Conservation (phyloP, 2,888 invertebrate species). For the Drosophila engyochracea region DNA sequence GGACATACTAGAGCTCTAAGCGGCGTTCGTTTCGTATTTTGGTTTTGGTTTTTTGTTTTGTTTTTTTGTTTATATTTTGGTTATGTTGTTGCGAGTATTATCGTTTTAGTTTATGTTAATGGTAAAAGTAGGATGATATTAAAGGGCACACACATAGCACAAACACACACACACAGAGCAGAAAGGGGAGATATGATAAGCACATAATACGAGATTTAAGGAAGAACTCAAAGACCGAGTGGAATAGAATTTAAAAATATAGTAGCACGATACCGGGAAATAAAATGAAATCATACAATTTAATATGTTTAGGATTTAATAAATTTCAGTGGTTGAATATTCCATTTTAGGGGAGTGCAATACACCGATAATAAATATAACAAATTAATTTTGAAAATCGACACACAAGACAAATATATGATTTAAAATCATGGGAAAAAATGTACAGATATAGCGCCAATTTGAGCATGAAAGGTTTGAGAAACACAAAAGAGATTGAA, state of each 20-base stretch:
- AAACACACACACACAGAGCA: constrained; percentile 69
- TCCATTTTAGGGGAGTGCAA: constrained; percentile 2
- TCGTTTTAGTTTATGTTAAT: constrained; percentile 57
- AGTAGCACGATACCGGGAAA: constrained; percentile 3
- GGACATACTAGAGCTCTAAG: constrained; percentile 86
- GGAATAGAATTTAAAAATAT: constrained; percentile 26
- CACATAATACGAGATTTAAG: constrained; percentile 6
- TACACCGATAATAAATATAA: not conserved
- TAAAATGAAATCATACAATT: not conserved
- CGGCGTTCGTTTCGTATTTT: constrained; percentile 74
- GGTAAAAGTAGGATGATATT: constrained; percentile 55
- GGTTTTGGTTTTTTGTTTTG: constrained; percentile 45
- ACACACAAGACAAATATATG: constrained; percentile 4
- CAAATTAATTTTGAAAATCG: not conserved
- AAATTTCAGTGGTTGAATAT: not conserved
- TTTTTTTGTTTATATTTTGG: constrained; percentile 54
- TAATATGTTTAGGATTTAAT: not conserved
- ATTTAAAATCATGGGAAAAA: constrained; percentile 28
- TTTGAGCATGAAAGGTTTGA: constrained; percentile 62
- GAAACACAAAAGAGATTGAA: constrained; percentile 58
- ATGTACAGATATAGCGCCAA: constrained; percentile 43
- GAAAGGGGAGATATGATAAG: constrained; percentile 51
- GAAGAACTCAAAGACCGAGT: constrained; percentile 34
- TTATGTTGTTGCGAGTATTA: constrained; percentile 49
- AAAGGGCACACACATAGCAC: constrained; percentile 79